Evolutionary conservation across 2,888 invertebrate genomes (phyloP).

Genomic region (Acrobeloides nanus): DNA sequence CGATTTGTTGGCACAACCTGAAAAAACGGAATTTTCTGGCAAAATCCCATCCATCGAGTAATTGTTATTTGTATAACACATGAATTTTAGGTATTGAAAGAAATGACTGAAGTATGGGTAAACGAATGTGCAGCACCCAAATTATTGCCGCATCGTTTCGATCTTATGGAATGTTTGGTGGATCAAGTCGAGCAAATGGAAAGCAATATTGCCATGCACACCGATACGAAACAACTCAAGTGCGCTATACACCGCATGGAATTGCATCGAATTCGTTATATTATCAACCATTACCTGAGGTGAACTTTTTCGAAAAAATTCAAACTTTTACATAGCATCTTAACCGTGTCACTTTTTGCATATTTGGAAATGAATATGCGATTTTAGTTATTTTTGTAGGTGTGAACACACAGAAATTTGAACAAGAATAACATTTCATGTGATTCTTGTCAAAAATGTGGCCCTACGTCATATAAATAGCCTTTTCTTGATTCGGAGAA

Average conservation of each 20-base stretch:
- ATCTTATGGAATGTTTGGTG: conserved; percentile 31
- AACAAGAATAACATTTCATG: too few species aligned
- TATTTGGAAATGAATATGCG: too few species aligned
- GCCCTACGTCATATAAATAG: too few species aligned
- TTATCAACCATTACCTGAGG: conserved; percentile 38
- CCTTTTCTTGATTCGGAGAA: too few species aligned
- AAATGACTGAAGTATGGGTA: conserved; percentile 29
- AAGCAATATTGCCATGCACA: conserved; percentile 19
- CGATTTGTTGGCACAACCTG: conserved; percentile 2
- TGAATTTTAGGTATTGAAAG: conserved; percentile 22
- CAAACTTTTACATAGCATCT: too few species aligned
- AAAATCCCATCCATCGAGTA: background rate
- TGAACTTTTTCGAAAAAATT: conserved; percentile 10
- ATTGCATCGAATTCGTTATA: conserved; percentile 32
- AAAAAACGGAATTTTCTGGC: conserved; percentile 10
- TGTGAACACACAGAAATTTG: too few species aligned
- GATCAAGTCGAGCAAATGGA: conserved; percentile 33
- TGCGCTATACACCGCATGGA: conserved; percentile 35
- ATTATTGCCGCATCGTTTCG: conserved; percentile 33
- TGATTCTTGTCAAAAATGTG: too few species aligned
- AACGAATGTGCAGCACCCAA: conserved; percentile 33
- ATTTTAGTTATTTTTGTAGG: too few species aligned
- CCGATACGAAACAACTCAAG: conserved; percentile 20
- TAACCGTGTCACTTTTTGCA: too few species aligned
- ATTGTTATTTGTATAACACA: conserved; percentile 4